Conservation (phyloP, 2,888 invertebrate species). For the Cephus runcator region DNA sequence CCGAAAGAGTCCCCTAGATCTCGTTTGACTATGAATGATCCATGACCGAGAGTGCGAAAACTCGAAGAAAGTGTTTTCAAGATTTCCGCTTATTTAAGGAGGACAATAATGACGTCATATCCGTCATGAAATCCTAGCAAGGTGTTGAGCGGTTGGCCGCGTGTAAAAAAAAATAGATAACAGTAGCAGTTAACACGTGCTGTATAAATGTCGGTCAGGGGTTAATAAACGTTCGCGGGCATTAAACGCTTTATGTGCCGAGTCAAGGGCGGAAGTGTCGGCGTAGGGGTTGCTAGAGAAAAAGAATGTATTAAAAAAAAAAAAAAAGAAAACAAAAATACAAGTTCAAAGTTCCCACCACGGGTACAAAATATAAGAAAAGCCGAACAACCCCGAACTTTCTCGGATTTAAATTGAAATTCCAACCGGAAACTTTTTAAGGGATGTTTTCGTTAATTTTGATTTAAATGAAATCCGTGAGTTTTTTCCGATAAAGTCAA, state of each 20-base stretch:
- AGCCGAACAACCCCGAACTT: too few relatives aligned
- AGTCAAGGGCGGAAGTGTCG: conserved; percentile 9
- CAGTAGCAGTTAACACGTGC: not conserved
- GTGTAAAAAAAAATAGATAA: not conserved
- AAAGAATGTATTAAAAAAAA: not conserved
- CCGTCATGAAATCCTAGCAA: not conserved
- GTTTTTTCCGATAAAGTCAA: too few relatives aligned
- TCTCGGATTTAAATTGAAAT: too few relatives aligned
- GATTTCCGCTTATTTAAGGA: not conserved
- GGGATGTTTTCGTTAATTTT: too few relatives aligned
- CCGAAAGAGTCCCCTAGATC: not conserved
- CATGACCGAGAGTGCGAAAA: too few relatives aligned
- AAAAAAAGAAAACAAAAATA: too few relatives aligned
- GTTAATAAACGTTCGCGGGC: not conserved
- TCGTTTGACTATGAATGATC: not conserved
- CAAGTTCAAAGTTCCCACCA: too few relatives aligned
- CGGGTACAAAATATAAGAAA: too few relatives aligned
- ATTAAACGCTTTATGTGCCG: not conserved
- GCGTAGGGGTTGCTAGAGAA: conserved; percentile 12
- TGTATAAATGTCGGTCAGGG: not conserved
- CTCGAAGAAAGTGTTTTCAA: not conserved
- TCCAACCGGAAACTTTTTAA: too few relatives aligned
- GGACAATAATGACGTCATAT: not conserved
- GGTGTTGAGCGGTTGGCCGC: not conserved
- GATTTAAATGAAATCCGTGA: too few relatives aligned